Evolutionary conservation across 1,140 invertebrate species (phyloP).

Genomic region (Tachypleus tridentatus): DNA sequence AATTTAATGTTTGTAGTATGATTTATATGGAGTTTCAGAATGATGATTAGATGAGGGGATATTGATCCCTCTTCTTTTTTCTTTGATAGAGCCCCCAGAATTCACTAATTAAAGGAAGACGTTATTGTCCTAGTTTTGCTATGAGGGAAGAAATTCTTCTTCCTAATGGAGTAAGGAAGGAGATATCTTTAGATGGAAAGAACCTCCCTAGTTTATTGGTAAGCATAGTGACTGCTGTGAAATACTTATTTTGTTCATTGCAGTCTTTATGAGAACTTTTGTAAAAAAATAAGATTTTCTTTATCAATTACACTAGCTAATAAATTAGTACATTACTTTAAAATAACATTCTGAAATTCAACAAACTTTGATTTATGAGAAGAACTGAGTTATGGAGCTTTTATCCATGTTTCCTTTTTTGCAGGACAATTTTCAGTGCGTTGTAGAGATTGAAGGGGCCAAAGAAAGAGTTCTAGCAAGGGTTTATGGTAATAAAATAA

Average conservation of each 20-base stretch:
- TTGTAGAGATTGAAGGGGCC: slow-evolving; percentile 77
- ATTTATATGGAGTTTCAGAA: slow-evolving; percentile 8
- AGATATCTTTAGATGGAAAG: slow-evolving; percentile 77
- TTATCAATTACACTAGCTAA: too few species aligned
- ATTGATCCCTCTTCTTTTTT: not conserved
- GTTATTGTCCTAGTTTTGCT: slow-evolving; percentile 25
- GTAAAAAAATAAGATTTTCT: too few species aligned
- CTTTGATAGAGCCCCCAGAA: slow-evolving; percentile 16
- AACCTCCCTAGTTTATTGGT: slow-evolving; percentile 44
- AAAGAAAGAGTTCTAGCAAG: slow-evolving; percentile 75
- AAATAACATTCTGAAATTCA: too few species aligned
- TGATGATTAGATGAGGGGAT: too few species aligned
- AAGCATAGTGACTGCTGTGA: not conserved
- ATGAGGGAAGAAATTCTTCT: slow-evolving; percentile 52
- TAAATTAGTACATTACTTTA: too few species aligned
- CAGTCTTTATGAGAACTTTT: not conserved
- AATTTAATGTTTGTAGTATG: slow-evolving; percentile 15
- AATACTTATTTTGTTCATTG: too few species aligned
- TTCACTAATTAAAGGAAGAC: slow-evolving; percentile 22
- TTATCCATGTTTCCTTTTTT: slow-evolving; percentile 1
- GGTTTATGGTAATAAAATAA: slow-evolving; percentile 66
- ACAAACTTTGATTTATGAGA: too few species aligned
- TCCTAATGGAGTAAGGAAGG: slow-evolving; percentile 75
- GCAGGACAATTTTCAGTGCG: slow-evolving; percentile 56
- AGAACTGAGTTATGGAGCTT: not conserved